Evolutionary conservation across 2,113 vertebrate species (phyloP), one percentile per base, ranked within the genome.

Genomic region (Corythoichthys haematopterus): DNA sequence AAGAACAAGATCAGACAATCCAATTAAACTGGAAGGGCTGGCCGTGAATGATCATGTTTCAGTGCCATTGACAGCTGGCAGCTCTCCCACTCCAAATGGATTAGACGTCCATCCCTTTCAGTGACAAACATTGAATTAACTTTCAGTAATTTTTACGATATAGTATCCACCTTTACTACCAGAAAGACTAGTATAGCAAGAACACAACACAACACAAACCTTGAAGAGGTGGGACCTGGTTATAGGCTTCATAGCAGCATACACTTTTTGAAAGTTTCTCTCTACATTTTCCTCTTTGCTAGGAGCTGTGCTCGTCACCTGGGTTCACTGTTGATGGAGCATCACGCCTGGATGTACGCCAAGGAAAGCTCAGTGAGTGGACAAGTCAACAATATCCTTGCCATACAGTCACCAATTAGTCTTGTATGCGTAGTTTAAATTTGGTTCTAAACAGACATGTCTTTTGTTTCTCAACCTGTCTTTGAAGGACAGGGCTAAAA

Each of bases 301-400:
- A 93, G 92, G 91, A 92, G 15, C 65, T 92, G 45, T 91, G 85
- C 56, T 0, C 51, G 0, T 80, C 74, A 0, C 87, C 91, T 35
- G 72, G 85, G 74, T 91, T 92, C 73, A 85, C 88, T 0, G 65
- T 81, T 3, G 71, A 80, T 28, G 82, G 80, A 68, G 77, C 82
- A 8, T 70, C 84, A 11, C 73, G 70, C 11, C 70, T 80, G 69
- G 84, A 86, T 20, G 11, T 84, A 6, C 63, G 74, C 64, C 85
- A 87, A 33, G 82, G 85, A 20, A 43, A 20, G 5, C 64, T 87
- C 50, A 72, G 85, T 66, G 53, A 66, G 64, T 66, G 45, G 46
- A 50, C 43, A 50, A 20, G 20, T 7, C 11, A 33, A 46, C 38
- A 37, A 46, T 2, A 40, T n/a, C n/a, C n/a, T 16, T n/a, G n/a